These are phyloP conservation scores for Petrocephalus microphthalmus DNA, from an alignment of 2,113 vertebrate genomes.

Conservation along the genomic window DNA sequence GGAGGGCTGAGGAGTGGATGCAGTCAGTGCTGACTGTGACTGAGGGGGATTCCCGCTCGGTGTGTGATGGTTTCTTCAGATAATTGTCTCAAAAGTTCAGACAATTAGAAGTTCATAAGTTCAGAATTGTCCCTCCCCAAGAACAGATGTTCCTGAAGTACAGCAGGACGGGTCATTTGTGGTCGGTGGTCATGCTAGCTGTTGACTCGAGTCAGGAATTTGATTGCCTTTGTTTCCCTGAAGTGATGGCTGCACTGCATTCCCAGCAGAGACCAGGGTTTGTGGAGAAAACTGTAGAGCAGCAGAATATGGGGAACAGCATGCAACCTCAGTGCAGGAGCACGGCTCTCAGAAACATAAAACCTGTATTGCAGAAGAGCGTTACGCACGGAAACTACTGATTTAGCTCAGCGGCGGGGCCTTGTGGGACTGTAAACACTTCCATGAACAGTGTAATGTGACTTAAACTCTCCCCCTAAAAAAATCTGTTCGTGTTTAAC, in stretches of 20 bases:
- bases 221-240: neutral
- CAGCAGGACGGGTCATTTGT: neutral
- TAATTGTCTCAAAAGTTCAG: neutral
- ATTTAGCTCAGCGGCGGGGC: neutral
- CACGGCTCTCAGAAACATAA: neutral
- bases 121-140: neutral
- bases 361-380: neutral
- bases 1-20: neutral
- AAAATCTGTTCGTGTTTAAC: constrained; percentile 8
- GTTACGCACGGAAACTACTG: neutral
- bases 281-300: neutral
- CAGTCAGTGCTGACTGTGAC: no score
- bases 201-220: neutral
- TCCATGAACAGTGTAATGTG: neutral
- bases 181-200: neutral
- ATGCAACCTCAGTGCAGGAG: neutral
- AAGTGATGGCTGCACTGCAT: neutral
- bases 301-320: neutral
- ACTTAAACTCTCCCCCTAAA: neutral
- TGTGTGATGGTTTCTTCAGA: neutral
- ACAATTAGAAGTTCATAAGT: no score
- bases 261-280: neutral
- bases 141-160: neutral
- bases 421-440: neutral
- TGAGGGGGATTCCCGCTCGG: neutral